Evolutionary conservation across 2,888 invertebrate genomes (phyloP).

Genomic region (Drosophila neotestacea): DNA sequence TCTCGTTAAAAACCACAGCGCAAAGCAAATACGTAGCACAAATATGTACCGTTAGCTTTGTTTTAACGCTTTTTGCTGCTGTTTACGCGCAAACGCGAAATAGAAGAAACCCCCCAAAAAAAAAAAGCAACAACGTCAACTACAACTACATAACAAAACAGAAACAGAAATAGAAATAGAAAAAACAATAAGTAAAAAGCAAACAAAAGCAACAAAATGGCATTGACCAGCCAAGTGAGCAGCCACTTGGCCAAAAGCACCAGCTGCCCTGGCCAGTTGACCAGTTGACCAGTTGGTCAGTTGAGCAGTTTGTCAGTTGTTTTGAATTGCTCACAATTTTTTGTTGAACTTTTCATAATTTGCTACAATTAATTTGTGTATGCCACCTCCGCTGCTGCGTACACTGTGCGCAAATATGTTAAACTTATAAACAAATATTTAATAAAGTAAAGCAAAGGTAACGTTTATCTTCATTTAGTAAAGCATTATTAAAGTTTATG

Average conservation of each 20-base stretch:
- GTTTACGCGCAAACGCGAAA: slow-evolving; percentile 31
- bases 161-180: slow-evolving; percentile 8
- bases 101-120: slow-evolving; percentile 23
- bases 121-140: slow-evolving; percentile 6
- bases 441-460: background rate
- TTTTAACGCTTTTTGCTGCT: slow-evolving; percentile 47
- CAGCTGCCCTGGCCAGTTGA: slow-evolving; percentile 30
- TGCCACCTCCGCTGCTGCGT: slow-evolving; percentile 4
- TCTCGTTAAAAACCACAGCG: slow-evolving; percentile 62
- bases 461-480: too few species aligned
- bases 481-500: too few species aligned
- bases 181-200: slow-evolving; percentile 28
- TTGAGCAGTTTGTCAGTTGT: slow-evolving; percentile 30
- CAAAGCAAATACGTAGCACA: slow-evolving; percentile 55
- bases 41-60: slow-evolving; percentile 64
- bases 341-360: slow-evolving; percentile 52
- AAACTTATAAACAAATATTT: background rate
- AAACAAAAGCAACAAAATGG: slow-evolving; percentile 53
- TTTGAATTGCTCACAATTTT: slow-evolving; percentile 30
- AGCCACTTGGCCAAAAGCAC: slow-evolving; percentile 36
- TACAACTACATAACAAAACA: slow-evolving; percentile 25
- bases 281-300: slow-evolving; percentile 24
- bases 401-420: slow-evolving; percentile 13
- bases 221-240: slow-evolving; percentile 79
- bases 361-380: slow-evolving; percentile 54